Evolutionary conservation across 2,113 vertebrate species (phyloP), one percentile per base, ranked within the genome.

Genomic region (Spheniscus mendiculus): DNA sequence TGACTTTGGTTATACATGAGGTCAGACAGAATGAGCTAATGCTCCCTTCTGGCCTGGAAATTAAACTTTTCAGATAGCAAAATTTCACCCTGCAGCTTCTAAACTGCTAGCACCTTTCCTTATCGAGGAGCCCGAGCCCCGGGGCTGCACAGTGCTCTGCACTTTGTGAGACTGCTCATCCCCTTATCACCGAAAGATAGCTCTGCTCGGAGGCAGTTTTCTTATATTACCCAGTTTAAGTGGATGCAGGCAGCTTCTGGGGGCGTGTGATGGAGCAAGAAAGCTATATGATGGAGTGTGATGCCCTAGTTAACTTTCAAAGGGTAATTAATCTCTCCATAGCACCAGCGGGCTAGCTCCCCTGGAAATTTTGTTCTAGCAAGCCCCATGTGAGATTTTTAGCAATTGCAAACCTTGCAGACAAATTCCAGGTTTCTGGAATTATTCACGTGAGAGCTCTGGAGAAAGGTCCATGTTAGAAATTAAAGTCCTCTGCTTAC

Each of bases 11-110:
- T 96, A 59, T 89, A 52, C 53, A 40, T 91, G 95, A 96, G 74
- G 82, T 96, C 94, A 96, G 93, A 49, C n/a, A 69, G 70, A 79
- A 90, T 96, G 94, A 96, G 85, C 87, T 96, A 90, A 97, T 94
- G 45, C 58, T 96, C 84, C 89, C 87, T 93, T 94, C 89, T 96
- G 89, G 87, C 85, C 44, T 13, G 4, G 63, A 73, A 93, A 88
- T 70, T 12, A 56, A 67, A 66, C 42, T 83, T 95, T 55, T 49
- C 82, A 73, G 87, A 65, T 66, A 90, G 84, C 18, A 53, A 12
- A 62, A 61, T 76, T 82, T 65, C 55, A 72, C 73, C 49, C 90
- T 83, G 47, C 59, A 70, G 18, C 26, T 66, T 49, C 32, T 82
- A 52, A 70, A 36, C 53, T 62, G 34, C 30, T 21, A 36, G 36